Evolutionary conservation across 2,113 vertebrate species (phyloP).

Genomic region (Mustelus asterias): DNA sequence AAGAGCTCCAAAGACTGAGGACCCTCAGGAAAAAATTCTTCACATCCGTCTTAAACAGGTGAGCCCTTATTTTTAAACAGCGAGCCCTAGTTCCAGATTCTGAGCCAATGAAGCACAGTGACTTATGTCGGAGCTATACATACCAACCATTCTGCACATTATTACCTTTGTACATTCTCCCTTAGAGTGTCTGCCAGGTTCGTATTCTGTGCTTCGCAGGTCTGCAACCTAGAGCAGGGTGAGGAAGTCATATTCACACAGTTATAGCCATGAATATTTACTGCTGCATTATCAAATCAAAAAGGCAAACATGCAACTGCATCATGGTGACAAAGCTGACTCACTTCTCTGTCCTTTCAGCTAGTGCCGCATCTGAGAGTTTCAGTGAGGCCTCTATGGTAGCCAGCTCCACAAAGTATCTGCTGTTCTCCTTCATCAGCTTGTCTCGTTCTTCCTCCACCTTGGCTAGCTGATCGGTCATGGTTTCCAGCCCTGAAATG

Average conservation of each 20-base stretch:
- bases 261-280: background rate
- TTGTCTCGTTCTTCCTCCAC: conserved; percentile 51
- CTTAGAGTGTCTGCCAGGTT: background rate
- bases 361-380: conserved; percentile 59
- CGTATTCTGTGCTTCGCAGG: background rate
- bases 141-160: background rate
- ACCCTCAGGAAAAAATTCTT: no score
- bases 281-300: background rate
- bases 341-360: conserved; percentile 55
- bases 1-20: no score
- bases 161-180: background rate
- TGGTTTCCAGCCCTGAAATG: conserved; percentile 55
- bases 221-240: background rate
- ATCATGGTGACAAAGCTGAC: background rate
- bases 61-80: no score
- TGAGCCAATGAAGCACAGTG: background rate
- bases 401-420: conserved; percentile 59
- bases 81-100: background rate
- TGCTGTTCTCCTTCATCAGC: conserved; percentile 53
- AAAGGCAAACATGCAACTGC: no score
- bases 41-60: no score
- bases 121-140: background rate
- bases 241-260: background rate
- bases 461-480: conserved; percentile 55
- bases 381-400: conserved; percentile 61